Conservation (phyloP, 2,888 invertebrate genomes). For the Trissolcus japonicus region DNA sequence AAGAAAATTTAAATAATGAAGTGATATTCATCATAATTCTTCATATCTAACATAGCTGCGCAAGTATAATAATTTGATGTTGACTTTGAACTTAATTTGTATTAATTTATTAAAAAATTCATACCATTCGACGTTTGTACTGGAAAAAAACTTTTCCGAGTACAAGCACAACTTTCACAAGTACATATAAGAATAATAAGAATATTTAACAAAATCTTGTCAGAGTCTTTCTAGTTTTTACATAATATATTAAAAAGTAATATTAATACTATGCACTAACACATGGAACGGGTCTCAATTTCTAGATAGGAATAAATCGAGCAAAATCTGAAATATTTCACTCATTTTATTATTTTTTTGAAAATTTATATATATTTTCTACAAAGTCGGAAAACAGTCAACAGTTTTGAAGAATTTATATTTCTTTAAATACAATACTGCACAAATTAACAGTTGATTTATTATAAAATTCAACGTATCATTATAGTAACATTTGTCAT, state of each 20-base stretch:
- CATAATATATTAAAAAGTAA: conserved; percentile 32
- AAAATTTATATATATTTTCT: conserved; percentile 6
- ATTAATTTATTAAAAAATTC: conserved; percentile 15
- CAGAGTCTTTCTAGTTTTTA: conserved; percentile 6
- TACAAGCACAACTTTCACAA: conserved; percentile 26
- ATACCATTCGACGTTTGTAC: conserved; percentile 16
- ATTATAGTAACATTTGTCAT: background rate
- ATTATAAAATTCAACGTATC: too few species aligned
- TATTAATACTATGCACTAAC: conserved; percentile 34
- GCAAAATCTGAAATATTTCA: conserved; percentile 17
- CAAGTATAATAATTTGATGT: conserved; percentile 15
- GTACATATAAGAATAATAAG: conserved; percentile 4
- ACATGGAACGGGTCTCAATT: conserved; percentile 36
- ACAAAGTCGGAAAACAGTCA: conserved; percentile 35
- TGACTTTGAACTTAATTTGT: conserved; percentile 29
- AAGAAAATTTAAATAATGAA: conserved; percentile 6
- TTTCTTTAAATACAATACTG: background rate
- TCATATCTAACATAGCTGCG: background rate
- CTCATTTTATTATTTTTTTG: conserved; percentile 14
- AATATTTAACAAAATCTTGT: background rate
- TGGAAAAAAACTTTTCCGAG: conserved; percentile 24
- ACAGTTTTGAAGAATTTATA: conserved; percentile 23
- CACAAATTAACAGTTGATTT: background rate
- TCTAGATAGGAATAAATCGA: conserved; percentile 38
- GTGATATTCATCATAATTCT: too few species aligned